Base-by-base conservation (phyloP, 2,113 vertebrate species). In the Oriolus oriolus region DNA sequence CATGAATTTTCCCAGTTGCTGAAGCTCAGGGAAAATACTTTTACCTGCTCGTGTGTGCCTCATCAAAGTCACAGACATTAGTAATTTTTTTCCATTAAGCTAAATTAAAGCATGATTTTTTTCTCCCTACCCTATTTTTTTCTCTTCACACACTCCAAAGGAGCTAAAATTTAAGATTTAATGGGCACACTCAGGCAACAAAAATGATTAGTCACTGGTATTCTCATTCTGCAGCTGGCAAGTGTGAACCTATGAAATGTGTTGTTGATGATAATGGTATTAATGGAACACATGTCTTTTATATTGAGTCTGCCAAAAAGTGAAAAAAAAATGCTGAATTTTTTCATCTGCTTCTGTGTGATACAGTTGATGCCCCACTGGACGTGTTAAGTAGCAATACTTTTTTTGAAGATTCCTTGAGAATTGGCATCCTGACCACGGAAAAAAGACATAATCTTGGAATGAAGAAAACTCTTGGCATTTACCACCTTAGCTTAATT, bases 221-320 rank as follows among this genome's bases (percentile, higher is more conserved):
- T 94, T 89, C 37, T 89, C 39, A 82, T 49, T 31, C 84, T 53
- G 37, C 73, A 84, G 49, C 91, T 94, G 89, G 87, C 61, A 93
- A 82, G 87, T 57, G 39, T 33, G 16, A 76, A 56, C 24, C 30
- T 20, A 33, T 31, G 53, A 94, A 89, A 89, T 95, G 84, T 94
- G 70, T 82, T 39, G 53, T 22, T 75, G 61, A 49, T 93, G 94
- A 89, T 91, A 94, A 79, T 39, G 44, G 8, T 89, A 87, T 13
- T 89, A 84, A 56, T 39, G 59, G 70, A 91, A 75, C 63, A 96
- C 69, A 95, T 91, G 77, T 42, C 65, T 89, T 71, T 92, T 79
- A 83, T 18, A 85, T 7, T 18, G 13, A 69, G 83, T 53, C 79
- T 90, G 59, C 57, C 57, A 76, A 87, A 89, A 83, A 37, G 16